Percentiles rank a stretch among this genome's conserved stretches.
These are phyloP conservation scores for Pachymerium ferrugineum DNA, from an alignment of 2,888 invertebrate genomes.

Conservation along the genomic window DNA sequence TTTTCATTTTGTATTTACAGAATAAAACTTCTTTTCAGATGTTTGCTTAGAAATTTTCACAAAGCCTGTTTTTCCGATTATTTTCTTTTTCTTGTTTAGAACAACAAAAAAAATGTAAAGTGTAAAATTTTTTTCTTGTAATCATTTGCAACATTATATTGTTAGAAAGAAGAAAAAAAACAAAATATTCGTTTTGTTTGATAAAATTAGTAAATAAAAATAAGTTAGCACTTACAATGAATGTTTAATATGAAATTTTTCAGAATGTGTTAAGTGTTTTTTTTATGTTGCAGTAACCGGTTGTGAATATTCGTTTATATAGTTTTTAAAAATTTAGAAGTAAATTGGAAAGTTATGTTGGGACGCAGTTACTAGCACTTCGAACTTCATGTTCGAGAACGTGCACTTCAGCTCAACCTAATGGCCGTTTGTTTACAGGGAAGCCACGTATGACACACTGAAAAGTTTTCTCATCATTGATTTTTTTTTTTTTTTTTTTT, in stretches of 20 bases:
- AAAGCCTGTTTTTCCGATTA: not conserved
- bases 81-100: not conserved
- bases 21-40: not conserved
- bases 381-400: too few relatives aligned
- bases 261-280: too few relatives aligned
- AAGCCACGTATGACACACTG: too few relatives aligned
- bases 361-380: too few relatives aligned
- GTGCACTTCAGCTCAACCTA: too few relatives aligned
- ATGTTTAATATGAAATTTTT: too few relatives aligned
- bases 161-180: not conserved
- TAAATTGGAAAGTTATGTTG: too few relatives aligned
- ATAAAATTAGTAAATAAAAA: conserved; percentile 2
- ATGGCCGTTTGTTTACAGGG: too few relatives aligned
- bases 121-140: conserved; percentile 4
- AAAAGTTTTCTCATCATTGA: too few relatives aligned
- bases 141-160: conserved; percentile 8
- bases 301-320: too few relatives aligned
- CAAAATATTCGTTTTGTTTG: not conserved
- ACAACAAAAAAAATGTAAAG: not conserved
- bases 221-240: conserved; percentile 6
- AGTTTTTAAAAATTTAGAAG: too few relatives aligned
- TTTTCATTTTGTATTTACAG: not conserved
- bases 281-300: too few relatives aligned
- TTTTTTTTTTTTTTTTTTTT: not conserved
- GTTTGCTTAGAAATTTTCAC: not conserved